Evolutionary conservation across 2,113 vertebrate genomes (phyloP), one percentile per base, ranked within the genome.

Genomic region (Ariopsis seemanni): DNA sequence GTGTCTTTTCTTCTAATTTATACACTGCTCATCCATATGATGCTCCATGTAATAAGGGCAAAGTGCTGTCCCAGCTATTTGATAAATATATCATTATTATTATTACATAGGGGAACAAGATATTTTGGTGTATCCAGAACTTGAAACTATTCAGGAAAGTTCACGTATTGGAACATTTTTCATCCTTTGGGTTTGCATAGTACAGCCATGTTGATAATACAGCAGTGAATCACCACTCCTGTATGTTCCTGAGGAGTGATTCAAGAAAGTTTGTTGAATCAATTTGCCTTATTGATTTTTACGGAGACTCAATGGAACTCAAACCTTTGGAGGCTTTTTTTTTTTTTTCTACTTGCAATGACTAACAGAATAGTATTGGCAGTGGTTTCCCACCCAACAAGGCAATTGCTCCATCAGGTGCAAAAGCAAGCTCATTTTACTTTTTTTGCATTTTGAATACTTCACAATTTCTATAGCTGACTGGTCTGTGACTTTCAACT

Each of bases 261-360:
- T 30, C 55, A 80, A 34, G 55, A 58, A 80, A 58, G 55, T 80
- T 80, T 30, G 78, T 80, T 80, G 55, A 80, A 80, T 80, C 78
- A 60, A 80, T 80, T 80, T 58, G 53, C 78, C 55, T 80, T 80
- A 80, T 60, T 58, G 53, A 80, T 80, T 80, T 60, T 80, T 30
- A 80, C 58, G 55, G 55, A 7, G 12, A 58, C n/a, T 80, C 78
- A 34, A 58, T 79, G 17, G 27, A 80, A 80, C 55, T 34, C 78
- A 30, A 18, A 27, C 27, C 55, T 20, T 80, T 9, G 5, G 55
- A 27, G 22, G 14, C n/a, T 34, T 80, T 58, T 80, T 34, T 20
- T 80, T 34, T 80, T 80, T 58, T n/a, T n/a, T n/a, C n/a, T 1
- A 34, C 15, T 80, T 80, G 52, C 7, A 60, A 60, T 11, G 18